phyloP scores from a whole-genome alignment of 2,113 vertebrate species.

The Psophia crepitans region DNA sequence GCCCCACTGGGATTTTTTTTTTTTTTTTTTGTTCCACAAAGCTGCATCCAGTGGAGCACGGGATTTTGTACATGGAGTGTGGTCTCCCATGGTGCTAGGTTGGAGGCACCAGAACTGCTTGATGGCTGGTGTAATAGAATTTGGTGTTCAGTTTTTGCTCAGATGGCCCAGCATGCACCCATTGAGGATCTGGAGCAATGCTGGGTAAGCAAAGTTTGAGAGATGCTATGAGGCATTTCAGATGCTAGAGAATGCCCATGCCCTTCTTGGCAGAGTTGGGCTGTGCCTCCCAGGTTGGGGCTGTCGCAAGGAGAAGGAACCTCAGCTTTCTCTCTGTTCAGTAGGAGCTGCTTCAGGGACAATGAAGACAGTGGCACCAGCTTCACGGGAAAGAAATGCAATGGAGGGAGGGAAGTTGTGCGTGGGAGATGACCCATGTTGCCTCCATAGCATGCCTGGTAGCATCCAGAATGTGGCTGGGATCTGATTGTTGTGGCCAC shows the following conservation, averaged over 20 bases:
- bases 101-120: background rate
- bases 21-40: too few species aligned
- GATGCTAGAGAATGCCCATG: background rate
- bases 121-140: background rate
- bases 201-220: background rate
- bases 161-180: background rate
- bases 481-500: background rate
- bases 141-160: background rate
- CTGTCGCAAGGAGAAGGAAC: background rate
- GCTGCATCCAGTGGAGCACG: background rate
- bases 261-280: background rate
- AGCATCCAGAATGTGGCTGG: background rate
- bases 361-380: background rate
- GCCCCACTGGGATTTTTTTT: rapidly evolving
- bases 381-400: background rate
- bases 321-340: background rate
- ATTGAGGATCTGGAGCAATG: background rate
- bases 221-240: background rate
- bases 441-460: background rate
- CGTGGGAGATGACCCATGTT: rapidly evolving
- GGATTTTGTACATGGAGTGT: background rate
- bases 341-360: background rate
- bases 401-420: background rate
- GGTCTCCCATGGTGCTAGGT: background rate
- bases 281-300: background rate